A percentile compares a stretch with the other conserved stretches of the same genome.
phyloP scores from a whole-genome alignment of 2,113 vertebrate species.

The Ophthalmolycus amberensis region DNA sequence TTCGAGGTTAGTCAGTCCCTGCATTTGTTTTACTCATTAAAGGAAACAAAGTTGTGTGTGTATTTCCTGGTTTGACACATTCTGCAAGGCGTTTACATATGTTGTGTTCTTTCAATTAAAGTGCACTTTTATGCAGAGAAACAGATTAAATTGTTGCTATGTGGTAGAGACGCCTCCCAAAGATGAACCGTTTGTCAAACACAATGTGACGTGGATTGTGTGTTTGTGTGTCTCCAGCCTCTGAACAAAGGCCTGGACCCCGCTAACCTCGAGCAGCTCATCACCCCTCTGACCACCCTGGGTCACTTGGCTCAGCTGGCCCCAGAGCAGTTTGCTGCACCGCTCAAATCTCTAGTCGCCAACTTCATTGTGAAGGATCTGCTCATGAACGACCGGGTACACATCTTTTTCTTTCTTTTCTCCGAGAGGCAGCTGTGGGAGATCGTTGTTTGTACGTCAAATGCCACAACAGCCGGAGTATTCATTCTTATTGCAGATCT shows the following conservation, averaged over 20 bases:
- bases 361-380: slow-evolving; percentile 99
- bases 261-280: slow-evolving; percentile 95
- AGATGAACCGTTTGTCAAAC: background rate
- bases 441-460: no score
- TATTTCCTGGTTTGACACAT: background rate
- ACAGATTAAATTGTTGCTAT: background rate
- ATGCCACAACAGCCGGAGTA: no score
- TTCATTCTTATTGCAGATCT: no score
- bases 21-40: background rate
- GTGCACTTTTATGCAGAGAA: background rate
- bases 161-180: background rate
- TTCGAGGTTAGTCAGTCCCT: slow-evolving; percentile 89
- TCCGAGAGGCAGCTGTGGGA: no score
- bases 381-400: slow-evolving; percentile 95
- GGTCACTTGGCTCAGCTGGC: slow-evolving; percentile 97
- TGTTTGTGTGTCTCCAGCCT: slow-evolving; percentile 83
- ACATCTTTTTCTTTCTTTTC: background rate
- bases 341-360: slow-evolving; percentile 96
- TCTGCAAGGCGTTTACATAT: background rate
- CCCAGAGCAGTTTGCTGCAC: slow-evolving; percentile 96
- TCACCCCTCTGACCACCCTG: slow-evolving; percentile 94
- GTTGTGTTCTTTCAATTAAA: background rate
- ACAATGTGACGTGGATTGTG: background rate
- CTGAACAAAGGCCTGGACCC: slow-evolving; percentile 96
- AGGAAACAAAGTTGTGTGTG: background rate